phyloP scores from a whole-genome alignment of 2,113 vertebrate species.

The Pavo muticus region DNA sequence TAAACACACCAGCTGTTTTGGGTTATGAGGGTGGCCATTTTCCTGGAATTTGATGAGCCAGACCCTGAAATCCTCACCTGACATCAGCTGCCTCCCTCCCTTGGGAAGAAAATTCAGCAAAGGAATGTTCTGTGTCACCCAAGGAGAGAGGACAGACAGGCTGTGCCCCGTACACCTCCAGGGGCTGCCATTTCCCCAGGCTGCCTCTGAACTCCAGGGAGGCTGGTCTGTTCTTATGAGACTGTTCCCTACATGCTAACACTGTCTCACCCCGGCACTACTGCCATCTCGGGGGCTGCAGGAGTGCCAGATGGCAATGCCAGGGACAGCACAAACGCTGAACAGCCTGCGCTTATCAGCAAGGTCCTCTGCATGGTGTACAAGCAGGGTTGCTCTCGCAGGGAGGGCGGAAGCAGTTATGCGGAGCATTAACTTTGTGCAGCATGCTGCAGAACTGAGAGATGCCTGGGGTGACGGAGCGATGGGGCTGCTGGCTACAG shows the following conservation, averaged over 20 bases:
- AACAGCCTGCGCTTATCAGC: neutral
- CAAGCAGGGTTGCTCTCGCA: neutral
- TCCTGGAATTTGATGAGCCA: conserved; percentile 43
- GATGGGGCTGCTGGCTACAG: neutral
- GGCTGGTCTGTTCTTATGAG: neutral
- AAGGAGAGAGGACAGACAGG: neutral
- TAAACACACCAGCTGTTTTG: conserved; percentile 71
- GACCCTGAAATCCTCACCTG: conserved; percentile 35
- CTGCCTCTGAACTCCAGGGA: neutral
- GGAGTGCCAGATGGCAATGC: neutral
- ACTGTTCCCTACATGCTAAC: neutral
- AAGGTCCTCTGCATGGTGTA: neutral
- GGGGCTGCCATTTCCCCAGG: neutral
- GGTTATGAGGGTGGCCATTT: conserved; percentile 58
- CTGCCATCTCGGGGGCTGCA: fast-evolving
- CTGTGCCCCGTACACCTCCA: fast-evolving
- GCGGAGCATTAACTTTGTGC: neutral
- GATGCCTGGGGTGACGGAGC: neutral
- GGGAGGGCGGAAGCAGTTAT: neutral
- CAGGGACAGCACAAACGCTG: neutral
- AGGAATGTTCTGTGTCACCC: neutral
- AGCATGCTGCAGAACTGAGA: neutral
- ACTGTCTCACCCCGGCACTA: neutral
- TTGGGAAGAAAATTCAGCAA: neutral
- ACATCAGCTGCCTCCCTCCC: neutral